Percentiles rank a stretch among this genome's conserved stretches.
Conservation (phyloP, 30 jellyfish, hydroid and myxozoan genomes). For the Mastigias papua region DNA sequence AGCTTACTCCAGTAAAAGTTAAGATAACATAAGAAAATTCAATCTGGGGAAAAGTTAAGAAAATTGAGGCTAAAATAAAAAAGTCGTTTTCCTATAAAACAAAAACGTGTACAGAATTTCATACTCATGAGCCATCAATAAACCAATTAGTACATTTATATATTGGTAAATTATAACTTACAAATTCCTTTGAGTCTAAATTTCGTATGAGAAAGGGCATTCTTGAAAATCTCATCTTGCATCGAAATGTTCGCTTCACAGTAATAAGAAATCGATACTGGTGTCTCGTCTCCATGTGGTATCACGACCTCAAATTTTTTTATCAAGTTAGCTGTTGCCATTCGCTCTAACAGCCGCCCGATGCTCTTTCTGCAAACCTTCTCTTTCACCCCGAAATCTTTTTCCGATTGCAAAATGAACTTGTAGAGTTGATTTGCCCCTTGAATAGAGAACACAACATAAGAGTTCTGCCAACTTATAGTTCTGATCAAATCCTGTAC, state of each 20-base stretch:
- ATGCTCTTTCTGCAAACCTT: conserved; percentile 63
- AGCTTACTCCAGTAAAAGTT: no score
- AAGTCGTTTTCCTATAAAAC: no score
- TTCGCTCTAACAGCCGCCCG: conserved; percentile 4
- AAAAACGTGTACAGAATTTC: no score
- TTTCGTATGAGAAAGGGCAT: conserved; percentile 50
- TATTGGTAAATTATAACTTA: conserved; percentile 17
- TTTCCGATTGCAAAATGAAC: conserved; percentile 18
- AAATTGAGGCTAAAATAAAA: no score
- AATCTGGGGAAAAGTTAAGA: no score
- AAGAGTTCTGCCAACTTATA: not conserved
- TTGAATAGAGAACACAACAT: not conserved
- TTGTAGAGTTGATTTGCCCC: conserved; percentile 47
- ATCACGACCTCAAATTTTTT: conserved; percentile 50
- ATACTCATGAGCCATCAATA: no score
- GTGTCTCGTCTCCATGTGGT: conserved; percentile 7
- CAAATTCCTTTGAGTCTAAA: conserved; percentile 56
- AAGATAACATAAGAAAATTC: no score
- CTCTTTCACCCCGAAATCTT: conserved; percentile 40
- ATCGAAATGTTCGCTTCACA: conserved; percentile 53
- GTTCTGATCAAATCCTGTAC: no score
- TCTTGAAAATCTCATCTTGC: conserved; percentile 44
- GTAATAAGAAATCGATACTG: conserved; percentile 9
- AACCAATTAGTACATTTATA: no score
- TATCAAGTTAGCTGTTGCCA: conserved; percentile 18